Evolutionary conservation across 2,797 vertebrate species (phyloP).

Genomic region (Gambelia wislizenii): DNA sequence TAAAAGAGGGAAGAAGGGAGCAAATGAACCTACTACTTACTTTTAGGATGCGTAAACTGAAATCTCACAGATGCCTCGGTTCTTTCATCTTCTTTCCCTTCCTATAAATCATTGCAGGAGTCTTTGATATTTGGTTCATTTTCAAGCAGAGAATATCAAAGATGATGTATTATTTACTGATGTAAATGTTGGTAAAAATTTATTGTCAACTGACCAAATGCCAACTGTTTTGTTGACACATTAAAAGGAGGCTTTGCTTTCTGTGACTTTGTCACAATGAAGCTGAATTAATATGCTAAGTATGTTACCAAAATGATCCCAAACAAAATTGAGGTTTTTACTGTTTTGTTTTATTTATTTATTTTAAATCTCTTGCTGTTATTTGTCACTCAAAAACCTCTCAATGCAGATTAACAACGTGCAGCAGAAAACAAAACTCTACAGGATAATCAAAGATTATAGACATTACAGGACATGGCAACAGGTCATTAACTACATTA

Average conservation of each 20-base stretch:
- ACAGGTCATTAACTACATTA: not conserved
- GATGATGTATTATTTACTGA: fast-evolving
- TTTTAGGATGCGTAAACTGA: not conserved
- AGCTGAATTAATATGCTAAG: not conserved
- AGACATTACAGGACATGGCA: not conserved
- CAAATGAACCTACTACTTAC: not conserved
- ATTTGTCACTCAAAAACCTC: not conserved
- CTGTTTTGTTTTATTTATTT: not conserved
- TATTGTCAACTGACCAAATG: not conserved
- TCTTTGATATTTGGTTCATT: fast-evolving
- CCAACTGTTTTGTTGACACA: not conserved
- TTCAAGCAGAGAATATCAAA: fast-evolving
- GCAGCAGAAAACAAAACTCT: not conserved
- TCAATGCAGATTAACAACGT: not conserved
- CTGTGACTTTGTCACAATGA: not conserved
- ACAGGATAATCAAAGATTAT: not conserved
- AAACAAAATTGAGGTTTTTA: not conserved
- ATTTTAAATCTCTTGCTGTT: too few relatives aligned
- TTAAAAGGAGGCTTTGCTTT: not conserved
- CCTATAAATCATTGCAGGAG: not conserved
- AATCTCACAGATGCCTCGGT: not conserved
- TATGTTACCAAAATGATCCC: not conserved
- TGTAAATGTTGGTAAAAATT: not conserved
- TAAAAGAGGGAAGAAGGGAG: not conserved
- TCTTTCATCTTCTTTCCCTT: constrained; percentile 2